Percentiles rank a stretch among this genome's conserved stretches.
These are phyloP conservation scores for Dicranocentrus wangi DNA, from an alignment of 2,888 invertebrate genomes.

Conservation along the genomic window DNA sequence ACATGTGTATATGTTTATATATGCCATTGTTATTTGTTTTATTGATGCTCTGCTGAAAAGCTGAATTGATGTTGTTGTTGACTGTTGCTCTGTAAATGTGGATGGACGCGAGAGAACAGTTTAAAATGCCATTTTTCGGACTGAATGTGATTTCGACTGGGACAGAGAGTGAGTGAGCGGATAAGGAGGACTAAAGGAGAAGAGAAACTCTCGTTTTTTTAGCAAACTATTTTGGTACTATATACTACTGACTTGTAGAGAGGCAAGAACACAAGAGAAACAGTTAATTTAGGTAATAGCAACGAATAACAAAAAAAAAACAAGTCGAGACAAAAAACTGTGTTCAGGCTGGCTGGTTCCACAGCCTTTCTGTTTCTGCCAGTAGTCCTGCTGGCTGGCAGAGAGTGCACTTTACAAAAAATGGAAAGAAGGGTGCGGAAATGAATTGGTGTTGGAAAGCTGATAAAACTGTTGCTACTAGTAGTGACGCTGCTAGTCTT, in stretches of 20 bases:
- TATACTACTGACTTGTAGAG: too few species aligned
- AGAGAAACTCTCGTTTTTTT: neutral
- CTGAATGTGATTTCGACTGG: slow-evolving; percentile 10
- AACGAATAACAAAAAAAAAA: neutral
- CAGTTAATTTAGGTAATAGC: neutral
- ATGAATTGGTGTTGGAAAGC: slow-evolving; percentile 54
- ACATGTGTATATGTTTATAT: neutral
- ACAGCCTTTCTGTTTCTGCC: slow-evolving; percentile 39
- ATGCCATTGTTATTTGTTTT: neutral
- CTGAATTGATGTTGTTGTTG: slow-evolving; percentile 19
- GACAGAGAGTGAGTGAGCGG: slow-evolving; percentile 14
- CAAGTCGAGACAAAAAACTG: slow-evolving; percentile 17
- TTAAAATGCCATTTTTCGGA: slow-evolving; percentile 13
- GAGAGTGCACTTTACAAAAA: slow-evolving; percentile 33
- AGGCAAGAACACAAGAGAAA: neutral
- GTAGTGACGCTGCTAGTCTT: slow-evolving; percentile 50
- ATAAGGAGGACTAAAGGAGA: neutral
- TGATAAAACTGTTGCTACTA: slow-evolving; percentile 44
- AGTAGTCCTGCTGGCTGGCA: slow-evolving; percentile 30
- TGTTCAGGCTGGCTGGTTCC: slow-evolving; percentile 20
- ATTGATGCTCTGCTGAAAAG: slow-evolving; percentile 24
- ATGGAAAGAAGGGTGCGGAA: slow-evolving; percentile 62
- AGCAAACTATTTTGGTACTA: neutral
- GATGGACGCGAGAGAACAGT: neutral
- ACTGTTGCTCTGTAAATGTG: neutral